Percentiles rank a stretch among this genome's conserved stretches.
These are phyloP conservation scores for Phrynocephalus versicolor DNA, from an alignment of 2,113 vertebrate species.

Conservation along the genomic window DNA sequence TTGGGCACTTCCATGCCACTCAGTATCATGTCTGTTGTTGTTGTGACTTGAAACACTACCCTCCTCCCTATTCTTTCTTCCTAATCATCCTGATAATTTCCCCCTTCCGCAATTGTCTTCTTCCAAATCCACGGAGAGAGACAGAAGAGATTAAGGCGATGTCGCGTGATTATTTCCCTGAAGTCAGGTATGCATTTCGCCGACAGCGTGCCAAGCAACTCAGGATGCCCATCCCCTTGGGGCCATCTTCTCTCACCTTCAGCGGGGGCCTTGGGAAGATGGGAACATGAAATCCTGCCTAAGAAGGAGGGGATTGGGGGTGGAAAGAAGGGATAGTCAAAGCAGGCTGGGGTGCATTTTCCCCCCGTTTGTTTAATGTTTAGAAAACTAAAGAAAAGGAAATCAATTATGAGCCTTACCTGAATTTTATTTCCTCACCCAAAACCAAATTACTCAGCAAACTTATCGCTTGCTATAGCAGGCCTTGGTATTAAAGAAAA, in stretches of 20 bases:
- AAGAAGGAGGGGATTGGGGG: constrained; percentile 1
- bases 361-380: constrained; percentile 79
- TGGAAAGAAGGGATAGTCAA: constrained; percentile 73
- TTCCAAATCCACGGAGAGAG: neutral
- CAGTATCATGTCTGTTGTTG: neutral
- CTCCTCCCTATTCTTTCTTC: neutral
- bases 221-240: neutral
- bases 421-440: constrained; percentile 98
- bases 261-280: neutral
- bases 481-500: constrained; percentile 99
- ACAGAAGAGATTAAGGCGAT: neutral
- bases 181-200: neutral
- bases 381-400: constrained; percentile 91
- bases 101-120: neutral
- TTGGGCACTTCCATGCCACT: neutral
- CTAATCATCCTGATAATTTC: too few species aligned
- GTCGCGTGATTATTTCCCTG: neutral
- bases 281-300: constrained; percentile 25
- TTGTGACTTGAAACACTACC: neutral
- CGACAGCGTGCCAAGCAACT: neutral
- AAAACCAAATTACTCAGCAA: constrained; percentile 99
- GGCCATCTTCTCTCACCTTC: constrained; percentile 20
- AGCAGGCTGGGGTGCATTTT: constrained; percentile 77
- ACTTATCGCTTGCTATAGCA: constrained; percentile 99
- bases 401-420: constrained; percentile 99